Evolutionary conservation across 1,140 invertebrate genomes (phyloP).

Genomic region (Papilio polytes): DNA sequence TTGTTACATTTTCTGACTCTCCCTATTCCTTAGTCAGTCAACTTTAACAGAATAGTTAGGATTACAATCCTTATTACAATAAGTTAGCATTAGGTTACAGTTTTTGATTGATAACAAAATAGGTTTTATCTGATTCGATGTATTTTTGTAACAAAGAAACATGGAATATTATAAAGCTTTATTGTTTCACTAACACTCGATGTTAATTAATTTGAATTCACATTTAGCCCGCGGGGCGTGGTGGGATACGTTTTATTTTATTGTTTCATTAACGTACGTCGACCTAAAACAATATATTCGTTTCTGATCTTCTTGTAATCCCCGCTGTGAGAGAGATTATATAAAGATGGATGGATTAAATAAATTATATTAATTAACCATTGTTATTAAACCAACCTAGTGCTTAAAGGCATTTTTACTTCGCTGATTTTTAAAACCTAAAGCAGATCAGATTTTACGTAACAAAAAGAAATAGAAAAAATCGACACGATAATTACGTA

Average conservation of each 20-base stretch:
- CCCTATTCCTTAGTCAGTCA: no score
- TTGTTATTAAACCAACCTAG: not conserved
- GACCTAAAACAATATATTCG: slow-evolving; percentile 26
- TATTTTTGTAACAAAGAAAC: not conserved
- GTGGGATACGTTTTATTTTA: slow-evolving; percentile 24
- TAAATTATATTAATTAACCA: not conserved
- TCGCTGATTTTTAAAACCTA: not conserved
- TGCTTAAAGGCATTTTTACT: not conserved
- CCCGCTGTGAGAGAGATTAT: not conserved
- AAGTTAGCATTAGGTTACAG: not conserved
- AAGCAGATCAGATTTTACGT: no score
- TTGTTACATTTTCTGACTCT: no score
- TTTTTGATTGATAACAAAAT: slow-evolving; percentile 6
- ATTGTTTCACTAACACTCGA: slow-evolving; percentile 6
- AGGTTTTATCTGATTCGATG: not conserved
- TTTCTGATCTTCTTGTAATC: slow-evolving; percentile 24
- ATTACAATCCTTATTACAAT: no score
- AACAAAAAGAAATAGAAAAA: no score
- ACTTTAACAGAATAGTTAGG: not conserved
- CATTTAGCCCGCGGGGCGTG: slow-evolving; percentile 13
- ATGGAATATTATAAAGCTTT: not conserved
- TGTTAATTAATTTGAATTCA: slow-evolving; percentile 27
- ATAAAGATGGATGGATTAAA: slow-evolving; percentile 7
- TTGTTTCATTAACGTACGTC: slow-evolving; percentile 15
- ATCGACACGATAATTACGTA: no score